Base-by-base conservation (phyloP, 2,113 vertebrate species). In the Salvator merianae region DNA sequence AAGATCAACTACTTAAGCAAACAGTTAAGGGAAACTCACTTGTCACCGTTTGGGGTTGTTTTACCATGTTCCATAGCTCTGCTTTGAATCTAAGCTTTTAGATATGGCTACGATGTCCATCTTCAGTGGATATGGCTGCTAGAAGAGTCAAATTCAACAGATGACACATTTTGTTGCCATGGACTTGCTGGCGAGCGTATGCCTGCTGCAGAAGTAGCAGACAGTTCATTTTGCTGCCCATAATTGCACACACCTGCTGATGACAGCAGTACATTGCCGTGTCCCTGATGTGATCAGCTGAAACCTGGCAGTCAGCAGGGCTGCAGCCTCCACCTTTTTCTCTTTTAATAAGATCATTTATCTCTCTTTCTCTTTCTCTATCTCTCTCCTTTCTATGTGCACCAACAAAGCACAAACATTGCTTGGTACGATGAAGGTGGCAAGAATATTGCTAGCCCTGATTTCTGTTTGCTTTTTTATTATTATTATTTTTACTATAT, bases 231-330 rank as follows among this genome's bases (percentile, higher is more conserved):
- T 87, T 93, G 81, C 84, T 91, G 89, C 92, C 91, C 91, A 88
- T 93, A 92, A 93, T 91, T 94, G 92, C 77, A 30, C 88, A 77
- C 87, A 93, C 89, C 90, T 93, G 91, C 86, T 88, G 78, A 88
- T 93, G 93, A 93, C 90, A 93, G 87, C 83, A 85, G 87, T 85
- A 84, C 90, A 93, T 87, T 90, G 86, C 89, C 87, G 82, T 90
- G 55, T 91, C 83, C 89, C 82, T 93, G 92, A 91, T 91, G 90
- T 1, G 87, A 87, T 87, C 89, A 69, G 87, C 88, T 90, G 89
- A 87, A 91, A 89, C 92, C 91, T 89, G 89, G 66, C 76, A 43
- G 86, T 93, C 81, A 87, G 82, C 87, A 91, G 83, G 83, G 68
- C 81, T 90, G 83, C 84, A 87, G 3, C 28, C 91, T 91, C 84